A percentile compares a stretch with the other conserved stretches of the same genome.
Conservation (phyloP, 92 coral and sea anemone species). For the Palythoa caribaeorum region DNA sequence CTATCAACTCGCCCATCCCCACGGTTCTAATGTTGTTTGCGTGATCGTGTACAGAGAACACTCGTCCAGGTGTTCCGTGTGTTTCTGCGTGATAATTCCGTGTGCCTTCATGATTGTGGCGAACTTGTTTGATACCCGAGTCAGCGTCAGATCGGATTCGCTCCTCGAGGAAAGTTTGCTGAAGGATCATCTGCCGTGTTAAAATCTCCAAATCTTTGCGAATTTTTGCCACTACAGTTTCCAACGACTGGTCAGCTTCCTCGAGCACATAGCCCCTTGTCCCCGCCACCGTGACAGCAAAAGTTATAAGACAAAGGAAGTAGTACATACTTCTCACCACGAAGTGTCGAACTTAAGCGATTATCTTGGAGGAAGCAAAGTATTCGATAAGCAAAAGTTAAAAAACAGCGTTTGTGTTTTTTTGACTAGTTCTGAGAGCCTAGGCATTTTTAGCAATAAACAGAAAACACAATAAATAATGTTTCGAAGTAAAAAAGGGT, state of each 20-base stretch:
- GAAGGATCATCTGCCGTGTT: slow-evolving; percentile 56
- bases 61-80: slow-evolving; percentile 41
- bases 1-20: slow-evolving; percentile 86
- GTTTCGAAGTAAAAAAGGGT: too few species aligned
- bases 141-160: slow-evolving; percentile 71
- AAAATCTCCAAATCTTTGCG: not conserved
- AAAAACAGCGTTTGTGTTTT: too few species aligned
- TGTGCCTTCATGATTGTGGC: slow-evolving; percentile 42
- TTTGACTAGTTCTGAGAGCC: too few species aligned
- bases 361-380: too few species aligned
- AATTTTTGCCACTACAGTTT: not conserved
- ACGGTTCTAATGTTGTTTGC: slow-evolving; percentile 84
- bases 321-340: not conserved
- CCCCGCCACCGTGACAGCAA: not conserved
- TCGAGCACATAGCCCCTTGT: not conserved
- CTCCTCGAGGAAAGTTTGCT: slow-evolving; percentile 67
- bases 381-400: too few species aligned
- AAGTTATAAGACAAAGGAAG: not conserved
- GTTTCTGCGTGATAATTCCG: slow-evolving; percentile 50
- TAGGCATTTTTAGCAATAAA: too few species aligned
- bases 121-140: slow-evolving; percentile 70
- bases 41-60: slow-evolving; percentile 82
- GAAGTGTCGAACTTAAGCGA: not conserved
- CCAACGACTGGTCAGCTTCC: not conserved
- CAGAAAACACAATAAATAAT: too few species aligned